phyloP scores from a whole-genome alignment of 2,888 invertebrate genomes.

The Synanthedon vespiformis region DNA sequence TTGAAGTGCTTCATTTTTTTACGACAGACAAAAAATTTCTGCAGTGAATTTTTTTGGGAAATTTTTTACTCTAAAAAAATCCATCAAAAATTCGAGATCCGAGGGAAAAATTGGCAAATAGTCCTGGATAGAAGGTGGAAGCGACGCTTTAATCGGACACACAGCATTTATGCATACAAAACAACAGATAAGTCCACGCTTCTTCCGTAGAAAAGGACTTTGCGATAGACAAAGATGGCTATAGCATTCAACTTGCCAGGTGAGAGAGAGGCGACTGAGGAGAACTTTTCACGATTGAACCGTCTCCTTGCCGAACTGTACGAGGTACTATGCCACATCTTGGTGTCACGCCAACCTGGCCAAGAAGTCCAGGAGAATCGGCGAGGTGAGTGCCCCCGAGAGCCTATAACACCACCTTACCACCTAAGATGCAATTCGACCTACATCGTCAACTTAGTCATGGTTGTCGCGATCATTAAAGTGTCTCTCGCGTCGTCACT shows the following conservation, averaged over 20 bases:
- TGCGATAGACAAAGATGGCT: conserved; percentile 62
- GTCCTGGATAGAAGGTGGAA: conserved; percentile 5
- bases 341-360: conserved; percentile 64
- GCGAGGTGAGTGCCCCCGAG: conserved; percentile 68
- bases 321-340: conserved; percentile 68
- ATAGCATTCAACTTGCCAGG: conserved; percentile 71
- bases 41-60: neutral
- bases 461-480: conserved; percentile 66
- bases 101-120: neutral
- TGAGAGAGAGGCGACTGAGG: conserved; percentile 67
- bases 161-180: conserved; percentile 61
- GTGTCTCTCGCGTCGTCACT: conserved; percentile 63
- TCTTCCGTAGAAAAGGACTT: conserved; percentile 55
- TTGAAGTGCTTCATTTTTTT: conserved; percentile 19
- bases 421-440: conserved; percentile 71
- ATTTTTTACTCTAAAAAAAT: neutral
- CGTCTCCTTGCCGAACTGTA: conserved; percentile 68
- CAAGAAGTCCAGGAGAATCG: conserved; percentile 57
- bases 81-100: neutral
- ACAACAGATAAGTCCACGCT: conserved; percentile 57
- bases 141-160: conserved; percentile 27
- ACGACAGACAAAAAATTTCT: neutral
- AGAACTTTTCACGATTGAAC: conserved; percentile 69
- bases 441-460: conserved; percentile 68
- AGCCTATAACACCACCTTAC: conserved; percentile 65